These are phyloP conservation scores for Gonocerus acuteangulatus DNA, from an alignment of 2,888 invertebrate species.

Conservation along the genomic window DNA sequence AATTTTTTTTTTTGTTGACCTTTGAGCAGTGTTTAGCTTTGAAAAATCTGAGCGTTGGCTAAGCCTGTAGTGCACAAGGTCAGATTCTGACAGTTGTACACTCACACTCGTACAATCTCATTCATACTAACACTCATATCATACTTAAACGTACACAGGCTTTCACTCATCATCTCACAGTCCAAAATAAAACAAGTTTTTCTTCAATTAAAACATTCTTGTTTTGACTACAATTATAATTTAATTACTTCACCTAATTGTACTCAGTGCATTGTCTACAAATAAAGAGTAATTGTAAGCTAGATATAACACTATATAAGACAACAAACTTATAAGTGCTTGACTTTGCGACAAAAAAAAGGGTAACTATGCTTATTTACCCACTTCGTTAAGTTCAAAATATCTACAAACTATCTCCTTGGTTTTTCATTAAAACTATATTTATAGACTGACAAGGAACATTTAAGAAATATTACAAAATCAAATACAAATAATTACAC, in stretches of 20 bases:
- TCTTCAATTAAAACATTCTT: constrained; percentile 25
- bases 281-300: constrained; percentile 24
- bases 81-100: constrained; percentile 10
- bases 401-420: constrained; percentile 25
- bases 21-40: constrained; percentile 25
- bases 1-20: constrained; percentile 6
- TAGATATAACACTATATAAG: constrained; percentile 23
- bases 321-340: constrained; percentile 22
- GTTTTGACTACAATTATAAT: constrained; percentile 25
- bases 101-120: constrained; percentile 19
- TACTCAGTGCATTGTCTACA: constrained; percentile 33
- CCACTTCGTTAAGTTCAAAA: constrained; percentile 15
- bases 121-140: constrained; percentile 17
- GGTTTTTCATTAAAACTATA: constrained; percentile 19
- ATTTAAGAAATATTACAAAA: constrained; percentile 26
- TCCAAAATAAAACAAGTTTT: constrained; percentile 23
- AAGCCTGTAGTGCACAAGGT: constrained; percentile 23
- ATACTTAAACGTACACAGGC: constrained; percentile 14
- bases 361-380: constrained; percentile 25
- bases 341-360: constrained; percentile 26
- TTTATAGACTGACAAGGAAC: constrained; percentile 26
- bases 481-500: constrained; percentile 23
- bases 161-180: constrained; percentile 12
- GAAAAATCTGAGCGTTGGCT: constrained; percentile 24
- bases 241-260: constrained; percentile 28